These are phyloP conservation scores for Anguilla obscura DNA, from an alignment of 2,797 vertebrate species.

Conservation along the genomic window DNA sequence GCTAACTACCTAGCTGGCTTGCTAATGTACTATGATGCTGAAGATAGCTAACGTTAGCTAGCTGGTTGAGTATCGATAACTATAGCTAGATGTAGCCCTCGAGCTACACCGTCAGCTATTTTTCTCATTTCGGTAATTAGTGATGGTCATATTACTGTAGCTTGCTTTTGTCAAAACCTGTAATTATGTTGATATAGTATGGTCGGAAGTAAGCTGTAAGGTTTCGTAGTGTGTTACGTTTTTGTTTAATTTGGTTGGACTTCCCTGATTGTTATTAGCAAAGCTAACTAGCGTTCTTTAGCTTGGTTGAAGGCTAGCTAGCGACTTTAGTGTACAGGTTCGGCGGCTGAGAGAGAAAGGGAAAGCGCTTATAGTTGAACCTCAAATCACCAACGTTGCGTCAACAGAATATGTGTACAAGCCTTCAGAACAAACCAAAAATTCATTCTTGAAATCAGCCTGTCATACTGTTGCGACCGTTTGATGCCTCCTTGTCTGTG, in stretches of 20 bases:
- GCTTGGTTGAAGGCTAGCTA: not conserved
- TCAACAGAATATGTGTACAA: no score
- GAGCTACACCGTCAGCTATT: not conserved
- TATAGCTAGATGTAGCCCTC: not conserved
- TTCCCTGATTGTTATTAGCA: not conserved
- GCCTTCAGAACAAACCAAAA: not conserved
- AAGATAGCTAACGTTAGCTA: conserved; percentile 1
- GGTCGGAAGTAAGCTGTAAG: not conserved
- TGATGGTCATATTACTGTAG: not conserved
- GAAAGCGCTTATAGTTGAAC: not conserved
- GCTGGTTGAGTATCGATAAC: not conserved
- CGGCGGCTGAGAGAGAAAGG: not conserved
- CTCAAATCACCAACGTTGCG: not conserved
- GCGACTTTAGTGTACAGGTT: not conserved
- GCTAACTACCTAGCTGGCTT: not conserved
- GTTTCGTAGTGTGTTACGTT: not conserved
- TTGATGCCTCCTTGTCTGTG: not conserved
- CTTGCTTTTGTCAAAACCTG: not conserved
- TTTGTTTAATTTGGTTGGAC: conserved; percentile 3
- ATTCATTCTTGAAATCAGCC: not conserved
- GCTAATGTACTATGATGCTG: not conserved
- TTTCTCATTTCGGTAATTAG: not conserved
- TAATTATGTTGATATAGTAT: not conserved
- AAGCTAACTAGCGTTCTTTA: not conserved
- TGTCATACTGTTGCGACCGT: not conserved